Evolutionary conservation across 2,113 vertebrate species (phyloP), one percentile per base, ranked within the genome.

Genomic region (Arvicanthis niloticus): DNA sequence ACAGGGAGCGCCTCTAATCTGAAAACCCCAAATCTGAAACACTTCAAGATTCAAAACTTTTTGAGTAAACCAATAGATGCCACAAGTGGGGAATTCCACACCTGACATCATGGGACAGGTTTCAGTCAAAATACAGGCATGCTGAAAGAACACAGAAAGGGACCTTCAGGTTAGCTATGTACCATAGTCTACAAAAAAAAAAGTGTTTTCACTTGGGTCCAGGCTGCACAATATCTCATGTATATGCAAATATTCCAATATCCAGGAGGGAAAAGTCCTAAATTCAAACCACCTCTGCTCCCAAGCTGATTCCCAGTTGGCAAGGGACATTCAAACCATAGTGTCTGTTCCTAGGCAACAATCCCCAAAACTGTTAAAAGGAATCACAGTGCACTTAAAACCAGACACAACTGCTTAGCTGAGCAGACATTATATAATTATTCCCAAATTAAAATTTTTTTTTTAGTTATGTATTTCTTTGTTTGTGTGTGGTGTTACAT

Each of bases 91-190:
- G 34, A 48, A 88, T 42, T 26, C 75, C 22, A 60, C 3, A 21
- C 51, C 29, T 80, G 62, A 26, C 12, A 24, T 81, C n/a, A 15
- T 1, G 21, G 21, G 34, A 29, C 4, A 24, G 85, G 40, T 60
- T 42, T 26, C 62, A 37, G 75, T 93, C 15, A 34, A 31, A 76
- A 22, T 26, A 48, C 16, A 48, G 26, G 51, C 2, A 45, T 1
- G 7, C 16, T 11, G 17, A n/a, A 9, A 22, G 34, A 5, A 19
- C 13, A 1, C 3, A 29, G 2, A 21, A 9, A 45, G 31, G 24
- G 1, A 67, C 29, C 37, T n/a, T 76, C 62, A 45, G 62, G 1
- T 31, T 19, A 19, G 11, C 3, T 56, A 84, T 53, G 6, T 75
- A 42, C 29, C 65, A 13, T 34, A 2, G 51, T 26, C 29, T 31